Conservation (phyloP, 2,888 invertebrate species). For the Hirtodrosophila alboralis region DNA sequence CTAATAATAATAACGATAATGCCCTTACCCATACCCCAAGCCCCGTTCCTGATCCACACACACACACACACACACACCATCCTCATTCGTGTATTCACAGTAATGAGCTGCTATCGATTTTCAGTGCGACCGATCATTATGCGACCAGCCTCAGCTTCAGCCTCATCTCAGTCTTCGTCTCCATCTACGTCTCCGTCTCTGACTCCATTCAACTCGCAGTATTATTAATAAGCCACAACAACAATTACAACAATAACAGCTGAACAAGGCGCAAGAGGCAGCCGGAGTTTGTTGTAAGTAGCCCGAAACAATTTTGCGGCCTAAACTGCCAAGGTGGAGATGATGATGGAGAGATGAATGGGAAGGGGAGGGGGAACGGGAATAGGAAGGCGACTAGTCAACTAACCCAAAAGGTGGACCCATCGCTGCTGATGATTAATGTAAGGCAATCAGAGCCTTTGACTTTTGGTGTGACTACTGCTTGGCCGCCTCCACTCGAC, state of each 20-base stretch:
- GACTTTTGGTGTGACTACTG: constrained; percentile 67
- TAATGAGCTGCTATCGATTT: constrained; percentile 78
- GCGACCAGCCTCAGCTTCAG: constrained; percentile 9
- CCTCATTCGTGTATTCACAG: constrained; percentile 15
- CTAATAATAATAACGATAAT: constrained; percentile 48
- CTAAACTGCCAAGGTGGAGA: constrained; percentile 62
- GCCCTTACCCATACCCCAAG: constrained; percentile 14
- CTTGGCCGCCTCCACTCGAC: constrained; percentile 67
- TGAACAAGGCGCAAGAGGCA: constrained; percentile 28
- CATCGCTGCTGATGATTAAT: constrained; percentile 60
- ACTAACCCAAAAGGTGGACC: constrained; percentile 25
- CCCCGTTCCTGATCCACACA: neutral
- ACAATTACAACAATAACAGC: constrained; percentile 75
- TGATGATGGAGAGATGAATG: neutral
- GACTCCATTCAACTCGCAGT: constrained; percentile 16
- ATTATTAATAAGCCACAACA: constrained; percentile 75
- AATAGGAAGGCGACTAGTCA: constrained; percentile 21
- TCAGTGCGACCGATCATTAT: constrained; percentile 59
- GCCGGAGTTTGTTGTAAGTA: constrained; percentile 66
- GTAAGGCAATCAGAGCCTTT: constrained; percentile 73
- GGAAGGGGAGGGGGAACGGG: neutral
- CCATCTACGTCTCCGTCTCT: neutral
- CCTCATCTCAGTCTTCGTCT: neutral
- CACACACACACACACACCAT: neutral
- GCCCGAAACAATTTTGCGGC: constrained; percentile 76